Percentiles rank a stretch among this genome's conserved stretches.
phyloP scores from a whole-genome alignment of 2,888 invertebrate genomes.

The Lamellibrachia columna region DNA sequence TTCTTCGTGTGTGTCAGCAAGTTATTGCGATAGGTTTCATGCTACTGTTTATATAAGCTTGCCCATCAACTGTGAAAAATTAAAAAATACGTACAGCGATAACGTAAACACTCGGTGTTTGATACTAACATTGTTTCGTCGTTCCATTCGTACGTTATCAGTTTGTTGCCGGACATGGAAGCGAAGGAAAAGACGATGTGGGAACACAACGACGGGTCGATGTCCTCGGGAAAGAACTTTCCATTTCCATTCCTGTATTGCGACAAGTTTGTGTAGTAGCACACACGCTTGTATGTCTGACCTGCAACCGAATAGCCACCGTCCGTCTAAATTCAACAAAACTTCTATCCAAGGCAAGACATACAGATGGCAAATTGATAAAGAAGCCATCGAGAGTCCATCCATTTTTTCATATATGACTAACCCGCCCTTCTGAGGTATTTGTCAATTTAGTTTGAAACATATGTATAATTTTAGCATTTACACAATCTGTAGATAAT shows the following conservation, averaged over 20 bases:
- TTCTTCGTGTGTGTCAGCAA: no score
- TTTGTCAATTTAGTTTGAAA: no score
- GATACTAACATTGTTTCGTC: slow-evolving; percentile 70
- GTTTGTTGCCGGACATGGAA: slow-evolving; percentile 93
- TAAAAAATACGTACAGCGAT: background rate
- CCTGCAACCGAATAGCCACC: background rate
- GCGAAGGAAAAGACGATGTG: slow-evolving; percentile 98
- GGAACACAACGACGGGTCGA: slow-evolving; percentile 92
- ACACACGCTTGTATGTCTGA: slow-evolving; percentile 70
- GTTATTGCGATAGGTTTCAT: no score
- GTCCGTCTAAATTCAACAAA: background rate
- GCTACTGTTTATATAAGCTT: background rate
- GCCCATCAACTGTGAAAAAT: background rate
- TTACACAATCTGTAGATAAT: no score
- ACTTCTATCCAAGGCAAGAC: no score
- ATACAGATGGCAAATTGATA: no score
- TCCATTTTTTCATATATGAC: no score
- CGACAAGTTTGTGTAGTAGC: slow-evolving; percentile 98
- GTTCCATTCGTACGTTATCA: slow-evolving; percentile 91
- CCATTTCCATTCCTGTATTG: slow-evolving; percentile 88
- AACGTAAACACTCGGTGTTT: background rate
- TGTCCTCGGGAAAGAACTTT: slow-evolving; percentile 87
- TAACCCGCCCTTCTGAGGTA: no score
- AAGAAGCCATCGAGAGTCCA: no score
- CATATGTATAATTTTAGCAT: no score